These are phyloP conservation scores for Sus cebifrons DNA, from an alignment of 2,797 vertebrate species.

Conservation along the genomic window DNA sequence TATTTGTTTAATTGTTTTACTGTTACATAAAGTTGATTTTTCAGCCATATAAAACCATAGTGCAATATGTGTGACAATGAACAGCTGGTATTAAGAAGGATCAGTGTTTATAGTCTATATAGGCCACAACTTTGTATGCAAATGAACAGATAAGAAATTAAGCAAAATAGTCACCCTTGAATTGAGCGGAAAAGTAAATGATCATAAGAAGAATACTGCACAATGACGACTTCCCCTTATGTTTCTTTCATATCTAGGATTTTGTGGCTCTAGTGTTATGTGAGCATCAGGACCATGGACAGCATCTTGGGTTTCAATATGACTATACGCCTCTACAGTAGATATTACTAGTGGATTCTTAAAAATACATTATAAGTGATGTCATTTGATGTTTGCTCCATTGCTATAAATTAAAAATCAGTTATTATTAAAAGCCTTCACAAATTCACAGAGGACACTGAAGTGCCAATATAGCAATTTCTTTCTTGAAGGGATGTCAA, in stretches of 20 bases:
- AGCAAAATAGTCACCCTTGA: constrained; percentile 55
- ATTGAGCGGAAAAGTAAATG: constrained; percentile 54
- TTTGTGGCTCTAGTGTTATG: background rate
- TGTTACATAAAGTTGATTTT: constrained; percentile 74
- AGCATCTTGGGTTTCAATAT: constrained; percentile 13
- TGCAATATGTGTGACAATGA: constrained; percentile 68
- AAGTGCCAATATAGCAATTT: background rate
- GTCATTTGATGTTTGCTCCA: constrained; percentile 51
- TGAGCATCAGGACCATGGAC: constrained; percentile 75
- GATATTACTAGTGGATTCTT: constrained; percentile 62
- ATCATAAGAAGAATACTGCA: constrained; percentile 33
- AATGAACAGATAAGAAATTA: constrained; percentile 76
- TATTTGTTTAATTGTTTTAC: constrained; percentile 74
- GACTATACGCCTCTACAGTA: constrained; percentile 1
- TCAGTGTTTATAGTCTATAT: constrained; percentile 66
- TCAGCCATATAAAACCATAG: constrained; percentile 56
- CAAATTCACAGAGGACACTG: constrained; percentile 44
- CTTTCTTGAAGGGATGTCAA: constrained; percentile 53
- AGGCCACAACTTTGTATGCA: constrained; percentile 52
- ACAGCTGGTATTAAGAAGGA: constrained; percentile 30
- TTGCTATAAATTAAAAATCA: constrained; percentile 68
- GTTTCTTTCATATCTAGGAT: constrained; percentile 39
- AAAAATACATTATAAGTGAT: constrained; percentile 58
- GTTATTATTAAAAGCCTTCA: constrained; percentile 51
- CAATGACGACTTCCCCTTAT: background rate